Evolutionary conservation across 2,888 invertebrate species (phyloP), one percentile per base, ranked within the genome.

Genomic region (Pollenia angustigena): DNA sequence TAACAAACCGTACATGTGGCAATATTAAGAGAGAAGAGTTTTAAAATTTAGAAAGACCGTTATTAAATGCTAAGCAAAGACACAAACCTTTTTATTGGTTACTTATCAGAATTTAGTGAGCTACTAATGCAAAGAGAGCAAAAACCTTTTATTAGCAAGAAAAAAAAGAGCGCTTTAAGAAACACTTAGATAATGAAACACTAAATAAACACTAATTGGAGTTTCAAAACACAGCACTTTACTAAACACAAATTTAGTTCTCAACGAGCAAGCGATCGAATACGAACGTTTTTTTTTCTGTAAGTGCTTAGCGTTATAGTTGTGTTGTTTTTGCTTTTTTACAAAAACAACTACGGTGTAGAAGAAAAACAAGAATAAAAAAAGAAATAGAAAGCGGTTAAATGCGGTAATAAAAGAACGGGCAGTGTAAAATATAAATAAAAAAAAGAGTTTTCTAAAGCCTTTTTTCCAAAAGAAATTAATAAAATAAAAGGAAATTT

Each of bases 311-410:
- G 52, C 12, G 66, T 76, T 76, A 8, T 71, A 11, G 58, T 50
- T n/a, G 40, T 60, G 52, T 46, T 68, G 23, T 82, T 50, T n/a
- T 69, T 75, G 16, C 23, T 23, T 46, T 54, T 87, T 74, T 58
- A 68, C 44, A 42, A 76, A 81, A 74, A 74, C 68, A 74, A 78
- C 72, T 69, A 58, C 74, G 68, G 60, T 52, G 8, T 32, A 76
- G 60, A 68, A 56, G 11, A 78, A 64, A 75, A 74, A 81, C 60
- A 85, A 83, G 88, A 88, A 88, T 87, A 87, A 60, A 74, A 80
- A 80, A 80, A 84, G 81, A 89, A 89, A 88, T 75, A 76, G 85
- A 85, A 84, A 85, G 88, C 83, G 88, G 88, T 90, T 89, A 46
- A 84, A 84, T 87, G 74, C 87, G 87, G 84, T 84, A 84, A 81